Evolutionary conservation across 2,888 invertebrate species (phyloP), one percentile per base, ranked within the genome.

Genomic region (Isotomurus palustris): DNA sequence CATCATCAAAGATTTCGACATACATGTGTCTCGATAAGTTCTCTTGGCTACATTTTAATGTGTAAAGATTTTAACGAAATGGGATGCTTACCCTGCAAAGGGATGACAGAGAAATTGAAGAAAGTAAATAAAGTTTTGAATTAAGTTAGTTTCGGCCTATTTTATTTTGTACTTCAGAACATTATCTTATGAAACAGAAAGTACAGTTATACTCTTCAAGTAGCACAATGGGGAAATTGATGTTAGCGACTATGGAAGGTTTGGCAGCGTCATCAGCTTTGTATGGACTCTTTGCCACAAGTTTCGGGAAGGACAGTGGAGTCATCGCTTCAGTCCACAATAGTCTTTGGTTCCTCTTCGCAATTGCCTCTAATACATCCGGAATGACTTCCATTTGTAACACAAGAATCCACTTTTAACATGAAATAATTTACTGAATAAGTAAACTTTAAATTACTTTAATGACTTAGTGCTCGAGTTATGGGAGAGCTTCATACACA

Each of bases 291-390:
- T n/a, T 35, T 4, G 19, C 17, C 36, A 32, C 35, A 5, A 12
- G 19, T 12, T 35, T 10, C 32, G 17, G 6, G 6, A 8, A 21
- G 24, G 36, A 49, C 22, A 24, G 17, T 21, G 49, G 36, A 3
- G 3, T 35, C 28, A 21, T 35, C 17, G 35, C 49, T 4, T 35
- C n/a, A 8, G 6, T 49, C 14, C 49, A 49, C 36, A 49, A 49
- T 24, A 35, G 21, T 6, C 6, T 49, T 21, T 49, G 49, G 49
- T 49, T 49, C 49, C 19, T 49, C 32, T 49, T 49, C 24, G 49
- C 35, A 3, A 35, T 32, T 4, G 14, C 35, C 4, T 5, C 35
- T 6, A 49, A 49, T 49, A 10, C 17, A 6, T 35, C 19, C 22
- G 49, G 49, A 3, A 5, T 49, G 4, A 36, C 36, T 10, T 25